These are phyloP conservation scores for Pseudonaja textilis DNA, from an alignment of 2,113 vertebrate genomes.

Conservation along the genomic window DNA sequence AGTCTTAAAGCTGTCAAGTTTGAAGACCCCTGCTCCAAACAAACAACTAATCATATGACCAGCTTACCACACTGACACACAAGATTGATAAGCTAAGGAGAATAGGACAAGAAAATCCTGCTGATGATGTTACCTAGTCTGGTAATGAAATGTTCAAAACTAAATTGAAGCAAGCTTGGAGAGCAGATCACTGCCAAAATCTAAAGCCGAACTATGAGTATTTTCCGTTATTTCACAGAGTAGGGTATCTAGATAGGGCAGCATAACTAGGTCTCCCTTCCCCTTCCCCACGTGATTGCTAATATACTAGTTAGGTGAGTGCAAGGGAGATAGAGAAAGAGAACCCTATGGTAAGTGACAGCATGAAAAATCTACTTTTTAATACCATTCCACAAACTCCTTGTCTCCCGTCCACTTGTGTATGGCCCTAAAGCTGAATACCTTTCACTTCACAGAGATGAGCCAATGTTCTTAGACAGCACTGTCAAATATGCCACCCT, in stretches of 20 bases:
- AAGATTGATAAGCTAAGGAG: too few relatives aligned
- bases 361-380: slow-evolving; percentile 33
- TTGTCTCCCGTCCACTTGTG: slow-evolving; percentile 36
- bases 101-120: too few relatives aligned
- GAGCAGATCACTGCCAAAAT: too few relatives aligned
- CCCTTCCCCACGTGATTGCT: slow-evolving; percentile 30
- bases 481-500: slow-evolving; percentile 13
- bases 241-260: not conserved
- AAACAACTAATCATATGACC: too few relatives aligned
- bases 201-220: too few relatives aligned
- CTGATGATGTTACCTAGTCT: too few relatives aligned
- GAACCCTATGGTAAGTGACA: slow-evolving; percentile 26
- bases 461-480: slow-evolving; percentile 24
- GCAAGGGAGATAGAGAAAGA: slow-evolving; percentile 8
- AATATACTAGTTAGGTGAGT: slow-evolving; percentile 31
- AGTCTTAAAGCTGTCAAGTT: too few relatives aligned
- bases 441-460: slow-evolving; percentile 22
- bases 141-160: too few relatives aligned
- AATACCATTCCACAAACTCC: slow-evolving; percentile 23
- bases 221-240: too few relatives aligned
- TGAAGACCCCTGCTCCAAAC: too few relatives aligned
- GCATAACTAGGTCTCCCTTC: not conserved
- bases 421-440: slow-evolving; percentile 26
- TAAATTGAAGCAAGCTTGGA: too few relatives aligned
- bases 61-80: too few relatives aligned